Conservation (phyloP, 1,140 invertebrate genomes). For the Penaeus vannamei region DNA sequence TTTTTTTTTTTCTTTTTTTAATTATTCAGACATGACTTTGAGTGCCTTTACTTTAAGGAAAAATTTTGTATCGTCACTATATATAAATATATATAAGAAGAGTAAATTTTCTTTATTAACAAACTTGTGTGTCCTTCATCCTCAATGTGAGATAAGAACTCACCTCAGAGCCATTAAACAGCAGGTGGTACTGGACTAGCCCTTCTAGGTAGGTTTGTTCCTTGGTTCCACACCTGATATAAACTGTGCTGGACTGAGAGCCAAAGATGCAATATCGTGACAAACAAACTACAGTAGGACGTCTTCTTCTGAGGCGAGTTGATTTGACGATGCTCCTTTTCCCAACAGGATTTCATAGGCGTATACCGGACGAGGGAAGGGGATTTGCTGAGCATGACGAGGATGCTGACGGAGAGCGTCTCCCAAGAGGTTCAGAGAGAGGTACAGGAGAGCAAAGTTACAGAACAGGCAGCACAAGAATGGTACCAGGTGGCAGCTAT, state of each 20-base stretch:
- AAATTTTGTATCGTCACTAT: slow-evolving; percentile 26
- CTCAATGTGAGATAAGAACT: background rate
- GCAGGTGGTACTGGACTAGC: slow-evolving; percentile 53
- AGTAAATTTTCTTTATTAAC: slow-evolving; percentile 10
- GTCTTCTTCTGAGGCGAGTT: too few relatives aligned
- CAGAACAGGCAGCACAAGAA: background rate
- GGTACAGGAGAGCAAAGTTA: background rate
- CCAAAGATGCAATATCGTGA: background rate
- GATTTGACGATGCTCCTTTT: background rate
- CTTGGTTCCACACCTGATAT: background rate
- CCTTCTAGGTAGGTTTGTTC: slow-evolving; percentile 34
- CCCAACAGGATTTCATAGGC: slow-evolving; percentile 38
- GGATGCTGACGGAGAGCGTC: background rate
- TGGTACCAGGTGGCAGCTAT: slow-evolving; percentile 38
- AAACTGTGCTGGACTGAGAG: background rate
- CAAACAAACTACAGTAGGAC: too few relatives aligned
- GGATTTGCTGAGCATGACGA: slow-evolving; percentile 31
- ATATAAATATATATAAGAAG: slow-evolving; percentile 31
- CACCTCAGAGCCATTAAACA: slow-evolving; percentile 32
- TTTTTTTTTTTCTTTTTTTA: background rate
- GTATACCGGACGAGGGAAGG: slow-evolving; percentile 40
- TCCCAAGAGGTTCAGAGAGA: background rate
- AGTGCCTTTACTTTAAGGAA: slow-evolving; percentile 29
- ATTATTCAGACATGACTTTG: background rate
- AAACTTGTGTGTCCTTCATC: slow-evolving; percentile 26